Evolutionary conservation across 2,888 invertebrate genomes (phyloP).

Genomic region (Cyclophora punctaria): DNA sequence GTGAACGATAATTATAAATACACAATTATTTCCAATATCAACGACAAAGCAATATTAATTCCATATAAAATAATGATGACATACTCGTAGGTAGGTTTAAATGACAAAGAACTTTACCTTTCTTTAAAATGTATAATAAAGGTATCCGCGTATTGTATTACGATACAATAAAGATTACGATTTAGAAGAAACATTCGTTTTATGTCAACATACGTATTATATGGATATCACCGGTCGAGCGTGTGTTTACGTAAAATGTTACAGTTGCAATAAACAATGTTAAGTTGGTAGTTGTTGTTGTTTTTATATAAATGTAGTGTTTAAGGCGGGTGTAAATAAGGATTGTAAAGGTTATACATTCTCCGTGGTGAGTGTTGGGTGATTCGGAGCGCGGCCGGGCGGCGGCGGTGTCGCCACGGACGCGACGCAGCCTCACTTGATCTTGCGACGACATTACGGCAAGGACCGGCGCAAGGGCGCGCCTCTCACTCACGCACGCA

Average conservation of each 20-base stretch:
- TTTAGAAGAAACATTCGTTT: too few relatives aligned
- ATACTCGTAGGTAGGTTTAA: too few relatives aligned
- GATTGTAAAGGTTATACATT: conserved; percentile 47
- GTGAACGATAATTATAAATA: too few relatives aligned
- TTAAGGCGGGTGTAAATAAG: conserved; percentile 22
- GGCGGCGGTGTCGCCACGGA: conserved; percentile 23
- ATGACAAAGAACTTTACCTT: too few relatives aligned
- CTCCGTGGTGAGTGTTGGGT: conserved; percentile 33
- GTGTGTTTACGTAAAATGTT: conserved; percentile 8
- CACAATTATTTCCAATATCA: too few relatives aligned
- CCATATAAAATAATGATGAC: too few relatives aligned
- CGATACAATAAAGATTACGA: too few relatives aligned
- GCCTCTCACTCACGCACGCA: conserved; percentile 58
- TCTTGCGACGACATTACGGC: conserved; percentile 54
- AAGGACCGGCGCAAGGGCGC: conserved; percentile 62
- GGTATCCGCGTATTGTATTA: too few relatives aligned
- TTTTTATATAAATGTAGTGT: conserved; percentile 12
- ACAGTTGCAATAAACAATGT: conserved; percentile 8
- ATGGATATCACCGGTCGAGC: neutral
- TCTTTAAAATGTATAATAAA: too few relatives aligned
- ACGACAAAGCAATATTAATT: too few relatives aligned
- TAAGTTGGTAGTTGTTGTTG: conserved; percentile 7
- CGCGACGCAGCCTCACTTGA: conserved; percentile 23
- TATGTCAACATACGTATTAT: too few relatives aligned
- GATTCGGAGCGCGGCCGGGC: conserved; percentile 32